Percentiles rank a stretch among this genome's conserved stretches.
These are phyloP conservation scores for Aphidius ervi DNA, from an alignment of 1,140 invertebrate genomes.

Conservation along the genomic window DNA sequence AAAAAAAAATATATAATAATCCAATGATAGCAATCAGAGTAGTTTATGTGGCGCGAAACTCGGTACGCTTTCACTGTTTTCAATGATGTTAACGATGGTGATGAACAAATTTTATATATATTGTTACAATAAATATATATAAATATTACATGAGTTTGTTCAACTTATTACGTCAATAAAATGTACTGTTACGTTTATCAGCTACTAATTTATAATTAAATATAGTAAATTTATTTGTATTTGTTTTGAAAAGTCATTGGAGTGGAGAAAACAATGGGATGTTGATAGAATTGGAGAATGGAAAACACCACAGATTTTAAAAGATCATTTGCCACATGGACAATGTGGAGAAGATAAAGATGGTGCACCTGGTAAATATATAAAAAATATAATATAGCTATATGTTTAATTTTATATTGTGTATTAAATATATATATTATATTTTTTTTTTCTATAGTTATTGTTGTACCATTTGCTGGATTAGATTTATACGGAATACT, in stretches of 20 bases:
- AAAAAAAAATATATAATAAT: too few species aligned
- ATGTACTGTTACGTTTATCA: too few species aligned
- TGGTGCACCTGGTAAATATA: conserved; percentile 69
- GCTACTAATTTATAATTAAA: too few species aligned
- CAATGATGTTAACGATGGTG: neutral
- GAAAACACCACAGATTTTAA: conserved; percentile 67
- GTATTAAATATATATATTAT: neutral
- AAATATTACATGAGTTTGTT: too few species aligned
- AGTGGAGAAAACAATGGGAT: conserved; percentile 75
- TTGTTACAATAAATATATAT: too few species aligned
- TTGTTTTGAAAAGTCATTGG: conserved; percentile 59
- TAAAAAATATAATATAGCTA: neutral
- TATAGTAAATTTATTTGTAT: neutral
- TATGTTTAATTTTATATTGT: conserved; percentile 1
- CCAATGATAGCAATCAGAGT: too few species aligned
- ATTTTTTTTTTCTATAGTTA: conserved; percentile 49
- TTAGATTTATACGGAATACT: conserved; percentile 76
- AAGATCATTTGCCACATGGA: conserved; percentile 73
- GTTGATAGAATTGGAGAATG: conserved; percentile 68
- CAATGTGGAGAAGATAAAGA: conserved; percentile 76
- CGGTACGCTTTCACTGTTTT: neutral
- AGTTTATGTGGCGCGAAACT: too few species aligned
- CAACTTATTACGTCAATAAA: too few species aligned
- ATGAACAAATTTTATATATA: neutral
- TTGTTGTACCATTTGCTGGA: conserved; percentile 68